A percentile compares a stretch with the other conserved stretches of the same genome.
Conservation (phyloP, 2,888 invertebrate species). For the Aspidiotus rigidus region DNA sequence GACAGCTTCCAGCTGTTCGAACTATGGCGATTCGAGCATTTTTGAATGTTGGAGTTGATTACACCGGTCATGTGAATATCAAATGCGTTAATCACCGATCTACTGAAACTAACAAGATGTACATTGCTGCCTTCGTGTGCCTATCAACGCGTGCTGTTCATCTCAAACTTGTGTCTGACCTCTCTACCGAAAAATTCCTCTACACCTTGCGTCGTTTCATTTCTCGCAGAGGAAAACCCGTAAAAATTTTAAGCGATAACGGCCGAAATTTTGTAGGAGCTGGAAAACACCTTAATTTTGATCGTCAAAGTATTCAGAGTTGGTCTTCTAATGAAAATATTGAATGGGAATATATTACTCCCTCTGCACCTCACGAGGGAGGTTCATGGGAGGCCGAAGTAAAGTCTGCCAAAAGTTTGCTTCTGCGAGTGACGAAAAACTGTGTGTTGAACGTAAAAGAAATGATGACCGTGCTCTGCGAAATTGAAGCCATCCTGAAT, state of each 20-base stretch:
- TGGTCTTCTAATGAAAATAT: slow-evolving; percentile 25
- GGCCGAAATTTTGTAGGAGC: slow-evolving; percentile 37
- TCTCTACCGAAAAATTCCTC: slow-evolving; percentile 16
- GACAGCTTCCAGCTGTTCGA: slow-evolving; percentile 6
- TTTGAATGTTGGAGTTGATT: slow-evolving; percentile 12
- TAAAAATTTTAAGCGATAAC: slow-evolving; percentile 35
- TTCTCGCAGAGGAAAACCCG: slow-evolving; percentile 23
- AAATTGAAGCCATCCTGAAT: slow-evolving; percentile 9
- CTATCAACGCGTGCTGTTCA: slow-evolving; percentile 12
- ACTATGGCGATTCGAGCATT: neutral
- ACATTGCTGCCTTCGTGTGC: slow-evolving; percentile 26
- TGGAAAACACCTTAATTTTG: slow-evolving; percentile 3
- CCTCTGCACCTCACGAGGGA: slow-evolving; percentile 29
- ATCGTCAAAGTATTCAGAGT: neutral
- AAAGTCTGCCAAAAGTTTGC: slow-evolving; percentile 25
- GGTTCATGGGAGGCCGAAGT: slow-evolving; percentile 34
- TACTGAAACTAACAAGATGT: neutral
- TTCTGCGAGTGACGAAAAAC: neutral
- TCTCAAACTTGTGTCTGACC: slow-evolving; percentile 14
- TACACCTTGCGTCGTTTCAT: slow-evolving; percentile 18
- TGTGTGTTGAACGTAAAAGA: slow-evolving; percentile 8
- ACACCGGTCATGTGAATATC: slow-evolving; percentile 6
- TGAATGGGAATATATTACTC: slow-evolving; percentile 37
- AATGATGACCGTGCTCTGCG: slow-evolving; percentile 3
- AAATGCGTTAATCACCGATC: slow-evolving; percentile 16